Evolutionary conservation across 2,113 vertebrate species (phyloP), one percentile per base, ranked within the genome.

Genomic region (Triplophysa rosa): DNA sequence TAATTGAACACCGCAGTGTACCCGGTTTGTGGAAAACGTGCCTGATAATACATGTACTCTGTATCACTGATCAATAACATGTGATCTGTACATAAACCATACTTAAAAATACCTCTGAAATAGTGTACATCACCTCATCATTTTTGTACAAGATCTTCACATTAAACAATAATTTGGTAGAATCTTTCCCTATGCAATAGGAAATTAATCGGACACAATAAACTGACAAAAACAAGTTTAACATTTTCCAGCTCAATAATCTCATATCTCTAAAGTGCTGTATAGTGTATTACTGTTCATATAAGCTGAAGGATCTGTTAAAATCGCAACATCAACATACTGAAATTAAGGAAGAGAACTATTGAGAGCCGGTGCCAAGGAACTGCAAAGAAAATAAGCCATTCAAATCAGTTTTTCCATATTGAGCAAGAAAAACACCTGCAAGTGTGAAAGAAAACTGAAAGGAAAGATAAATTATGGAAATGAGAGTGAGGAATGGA

Each of bases 211-310:
- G 67, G 42, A 47, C 65, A 82, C 81, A 49, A 72, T 42, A 33
- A 78, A 74, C 67, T 78, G 33, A 78, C 67, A 59, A 67, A 52
- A 54, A 65, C 65, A 29, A 54, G 33, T 56, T 74, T 68, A 69
- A 79, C 77, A 79, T 74, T 79, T 24, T 26, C 79, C 47, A 79
- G 63, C 64, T 52, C 45, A 54, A 63, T 63, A 54, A 45, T 54
- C 14, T 54, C 17, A 24, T 37, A 79, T 54, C 76, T 68, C 64
- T 73, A 72, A 62, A 26, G 7, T 42, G 74, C 23, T 37, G 17
- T 52, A 52, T 63, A 64, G 40, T 67, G 65, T 63, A 49, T 67
- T 59, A 74, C 21, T 49, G 23, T 49, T 45, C 16, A 47, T 26
- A 49, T 40, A 40, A 29, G 33, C 49, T 58, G 40, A 40, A 19